phyloP scores from a whole-genome alignment of 1,140 invertebrate species.

The Scaptodrosophila lebanonensis region DNA sequence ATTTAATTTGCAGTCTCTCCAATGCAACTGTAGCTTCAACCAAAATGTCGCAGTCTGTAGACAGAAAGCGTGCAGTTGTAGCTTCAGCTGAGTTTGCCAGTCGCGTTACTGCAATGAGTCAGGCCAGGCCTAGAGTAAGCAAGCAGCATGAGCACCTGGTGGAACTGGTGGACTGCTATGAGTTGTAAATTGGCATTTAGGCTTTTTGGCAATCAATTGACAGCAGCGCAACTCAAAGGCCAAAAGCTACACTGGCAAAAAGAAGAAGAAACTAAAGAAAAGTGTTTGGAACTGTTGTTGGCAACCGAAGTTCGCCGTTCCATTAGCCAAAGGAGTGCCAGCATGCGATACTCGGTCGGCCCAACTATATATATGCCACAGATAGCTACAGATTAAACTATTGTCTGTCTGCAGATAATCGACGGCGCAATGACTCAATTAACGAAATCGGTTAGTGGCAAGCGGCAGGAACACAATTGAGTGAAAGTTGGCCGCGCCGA shows the following conservation, averaged over 20 bases:
- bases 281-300: constrained; percentile 29
- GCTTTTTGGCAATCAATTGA: neutral
- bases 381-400: constrained; percentile 54
- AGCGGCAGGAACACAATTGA: constrained; percentile 30
- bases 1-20: constrained; percentile 18
- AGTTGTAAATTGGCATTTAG: constrained; percentile 24
- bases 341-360: no score
- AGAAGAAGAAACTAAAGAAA: no score
- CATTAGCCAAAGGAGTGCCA: constrained; percentile 68
- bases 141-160: constrained; percentile 41
- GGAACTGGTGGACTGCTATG: neutral
- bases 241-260: constrained; percentile 20
- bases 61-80: no score
- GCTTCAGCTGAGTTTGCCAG: no score
- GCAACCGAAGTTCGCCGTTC: constrained; percentile 48
- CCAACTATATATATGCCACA: constrained; percentile 35
- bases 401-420: constrained; percentile 53
- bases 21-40: no score
- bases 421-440: constrained; percentile 60
- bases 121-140: constrained; percentile 4
- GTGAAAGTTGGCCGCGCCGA: constrained; percentile 56
- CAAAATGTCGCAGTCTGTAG: no score
- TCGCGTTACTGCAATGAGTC: no score
- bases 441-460: constrained; percentile 33
- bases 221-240: constrained; percentile 25